phyloP scores from a whole-genome alignment of 2,888 invertebrate species.

The Anticlea derivata region DNA sequence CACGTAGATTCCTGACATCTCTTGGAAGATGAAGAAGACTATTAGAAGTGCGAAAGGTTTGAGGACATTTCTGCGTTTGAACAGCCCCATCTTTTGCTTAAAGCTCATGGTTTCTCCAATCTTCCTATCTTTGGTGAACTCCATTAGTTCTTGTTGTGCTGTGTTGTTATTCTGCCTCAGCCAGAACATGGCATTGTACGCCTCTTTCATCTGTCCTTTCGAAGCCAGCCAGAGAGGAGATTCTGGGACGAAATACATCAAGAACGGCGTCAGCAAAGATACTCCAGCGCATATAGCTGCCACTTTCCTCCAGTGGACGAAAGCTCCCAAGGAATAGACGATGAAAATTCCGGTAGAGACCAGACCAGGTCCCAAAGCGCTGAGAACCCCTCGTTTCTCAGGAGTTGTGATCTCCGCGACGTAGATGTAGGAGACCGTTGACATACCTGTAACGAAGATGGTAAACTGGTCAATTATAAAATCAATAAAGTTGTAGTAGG shows the following conservation, averaged over 20 bases:
- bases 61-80: constrained; percentile 82
- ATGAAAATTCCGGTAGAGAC: constrained; percentile 89
- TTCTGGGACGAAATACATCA: constrained; percentile 87
- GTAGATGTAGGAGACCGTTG: constrained; percentile 87
- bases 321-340: constrained; percentile 87
- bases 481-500: no score
- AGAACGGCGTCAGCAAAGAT: constrained; percentile 80
- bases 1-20: constrained; percentile 89
- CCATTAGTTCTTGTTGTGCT: constrained; percentile 86
- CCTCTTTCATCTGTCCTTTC: constrained; percentile 83
- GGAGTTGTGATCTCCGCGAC: constrained; percentile 88
- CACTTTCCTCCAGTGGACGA: constrained; percentile 86
- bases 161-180: constrained; percentile 85
- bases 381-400: constrained; percentile 86
- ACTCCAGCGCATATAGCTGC: constrained; percentile 86
- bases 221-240: constrained; percentile 88
- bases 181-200: constrained; percentile 86
- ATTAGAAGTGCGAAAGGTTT: constrained; percentile 87
- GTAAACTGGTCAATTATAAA: not conserved
- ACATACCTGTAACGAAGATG: constrained; percentile 82
- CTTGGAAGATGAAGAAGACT: constrained; percentile 87
- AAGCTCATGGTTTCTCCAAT: constrained; percentile 64
- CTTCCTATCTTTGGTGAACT: constrained; percentile 79
- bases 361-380: constrained; percentile 87
- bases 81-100: constrained; percentile 66